Conservation (phyloP, 2,888 invertebrate genomes). For the Heteromyza rotundicornis region DNA sequence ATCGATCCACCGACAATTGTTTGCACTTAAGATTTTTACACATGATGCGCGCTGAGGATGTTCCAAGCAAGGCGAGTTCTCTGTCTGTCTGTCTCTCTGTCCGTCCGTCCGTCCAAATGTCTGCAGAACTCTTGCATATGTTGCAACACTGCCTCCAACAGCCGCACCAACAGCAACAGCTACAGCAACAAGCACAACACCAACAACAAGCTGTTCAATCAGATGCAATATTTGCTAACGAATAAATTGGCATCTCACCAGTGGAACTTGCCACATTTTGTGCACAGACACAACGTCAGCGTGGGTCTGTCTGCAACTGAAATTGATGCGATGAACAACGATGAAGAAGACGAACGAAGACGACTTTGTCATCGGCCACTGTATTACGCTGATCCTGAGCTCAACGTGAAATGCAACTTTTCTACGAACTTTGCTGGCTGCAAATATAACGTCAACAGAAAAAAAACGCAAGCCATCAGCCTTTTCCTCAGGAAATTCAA, state of each 20-base stretch:
- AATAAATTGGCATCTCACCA: slow-evolving; percentile 55
- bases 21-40: slow-evolving; percentile 64
- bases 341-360: too few relatives aligned
- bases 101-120: background rate
- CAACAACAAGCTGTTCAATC: slow-evolving; percentile 42
- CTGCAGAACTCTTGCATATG: slow-evolving; percentile 46
- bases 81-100: background rate
- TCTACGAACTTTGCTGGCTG: background rate
- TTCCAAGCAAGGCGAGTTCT: background rate
- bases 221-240: slow-evolving; percentile 54
- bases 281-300: too few relatives aligned
- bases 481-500: background rate
- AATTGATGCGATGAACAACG: slow-evolving; percentile 41
- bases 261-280: slow-evolving; percentile 29
- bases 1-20: slow-evolving; percentile 62
- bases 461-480: background rate
- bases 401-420: background rate
- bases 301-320: slow-evolving; percentile 53
- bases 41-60: slow-evolving; percentile 54
- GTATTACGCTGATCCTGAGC: background rate
- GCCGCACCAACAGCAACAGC: slow-evolving; percentile 1
- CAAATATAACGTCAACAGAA: background rate
- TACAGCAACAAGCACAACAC: slow-evolving; percentile 1
- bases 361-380: background rate
- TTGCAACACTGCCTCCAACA: slow-evolving; percentile 29